A percentile compares a stretch with the other conserved stretches of the same genome.
These are phyloP conservation scores for Fistularia tabacaria DNA, from an alignment of 2,797 vertebrate genomes.

Conservation along the genomic window DNA sequence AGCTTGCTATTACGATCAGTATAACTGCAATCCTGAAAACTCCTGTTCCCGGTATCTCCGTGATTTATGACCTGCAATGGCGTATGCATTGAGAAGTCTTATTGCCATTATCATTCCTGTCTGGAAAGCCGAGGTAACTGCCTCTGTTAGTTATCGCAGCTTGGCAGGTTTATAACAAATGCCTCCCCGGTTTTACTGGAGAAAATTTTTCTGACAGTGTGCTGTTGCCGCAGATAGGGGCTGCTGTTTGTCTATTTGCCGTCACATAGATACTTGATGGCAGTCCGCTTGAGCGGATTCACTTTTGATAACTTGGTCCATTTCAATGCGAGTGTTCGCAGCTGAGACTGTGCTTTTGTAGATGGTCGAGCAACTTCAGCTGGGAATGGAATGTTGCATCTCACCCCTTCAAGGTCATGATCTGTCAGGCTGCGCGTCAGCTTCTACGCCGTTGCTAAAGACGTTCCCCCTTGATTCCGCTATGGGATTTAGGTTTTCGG, in stretches of 20 bases:
- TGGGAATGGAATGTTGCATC: slow-evolving; percentile 12
- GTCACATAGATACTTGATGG: slow-evolving; percentile 19
- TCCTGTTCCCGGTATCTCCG: slow-evolving; percentile 25
- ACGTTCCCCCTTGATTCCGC: background rate
- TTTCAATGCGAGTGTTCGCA: too few species aligned
- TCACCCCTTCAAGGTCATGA: slow-evolving; percentile 20
- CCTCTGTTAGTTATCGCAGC: slow-evolving; percentile 46
- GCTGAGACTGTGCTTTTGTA: too few species aligned
- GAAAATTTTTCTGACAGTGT: slow-evolving; percentile 33
- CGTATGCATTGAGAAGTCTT: slow-evolving; percentile 45
- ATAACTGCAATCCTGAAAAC: slow-evolving; percentile 22
- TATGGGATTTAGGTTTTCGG: slow-evolving; percentile 24
- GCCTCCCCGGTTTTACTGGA: slow-evolving; percentile 28
- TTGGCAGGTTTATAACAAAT: slow-evolving; percentile 57
- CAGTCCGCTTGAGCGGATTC: slow-evolving; percentile 16
- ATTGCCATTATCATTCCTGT: slow-evolving; percentile 46
- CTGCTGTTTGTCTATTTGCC: slow-evolving; percentile 38
- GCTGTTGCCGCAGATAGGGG: slow-evolving; percentile 26
- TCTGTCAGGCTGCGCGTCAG: slow-evolving; percentile 18
- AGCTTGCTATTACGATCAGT: slow-evolving; percentile 37
- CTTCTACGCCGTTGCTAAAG: background rate
- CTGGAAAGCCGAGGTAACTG: slow-evolving; percentile 39
- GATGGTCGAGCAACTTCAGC: slow-evolving; percentile 14
- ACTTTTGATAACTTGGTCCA: too few species aligned
- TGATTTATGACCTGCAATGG: slow-evolving; percentile 52